phyloP scores from a whole-genome alignment of 2,113 vertebrate species.

The Pedionomus torquatus region DNA sequence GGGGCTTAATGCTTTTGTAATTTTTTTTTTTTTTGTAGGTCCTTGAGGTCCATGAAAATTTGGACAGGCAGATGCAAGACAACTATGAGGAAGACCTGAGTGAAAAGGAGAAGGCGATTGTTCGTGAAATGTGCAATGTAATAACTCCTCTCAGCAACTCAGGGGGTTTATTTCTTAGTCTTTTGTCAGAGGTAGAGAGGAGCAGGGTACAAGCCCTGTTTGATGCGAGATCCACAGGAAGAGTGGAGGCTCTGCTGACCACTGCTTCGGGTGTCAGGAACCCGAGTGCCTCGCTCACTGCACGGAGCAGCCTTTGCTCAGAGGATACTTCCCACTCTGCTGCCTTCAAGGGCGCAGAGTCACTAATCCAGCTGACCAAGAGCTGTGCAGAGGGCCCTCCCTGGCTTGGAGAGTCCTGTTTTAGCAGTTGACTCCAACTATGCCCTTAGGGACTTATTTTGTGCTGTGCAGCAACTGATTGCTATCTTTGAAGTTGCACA shows the following conservation, averaged over 20 bases:
- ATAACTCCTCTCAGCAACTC: slow-evolving; percentile 31
- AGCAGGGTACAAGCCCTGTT: background rate
- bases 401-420: background rate
- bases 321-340: background rate
- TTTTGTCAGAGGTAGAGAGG: background rate
- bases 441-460: fast-evolving
- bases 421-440: background rate
- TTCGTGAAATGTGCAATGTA: slow-evolving; percentile 97
- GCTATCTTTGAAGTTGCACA: background rate
- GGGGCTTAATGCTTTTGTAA: slow-evolving; percentile 15
- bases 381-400: background rate
- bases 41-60: slow-evolving; percentile 93
- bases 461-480: background rate
- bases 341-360: background rate
- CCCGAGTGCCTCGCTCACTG: background rate
- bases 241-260: background rate
- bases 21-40: slow-evolving; percentile 76
- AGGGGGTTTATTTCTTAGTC: background rate
- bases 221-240: background rate
- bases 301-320: background rate
- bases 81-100: slow-evolving; percentile 92
- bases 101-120: slow-evolving; percentile 95
- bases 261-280: background rate
- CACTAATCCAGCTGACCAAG: background rate
- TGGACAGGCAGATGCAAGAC: slow-evolving; percentile 90